Conservation (phyloP, 92 coral and sea anemone genomes). For the Epizoanthus rinbou region DNA sequence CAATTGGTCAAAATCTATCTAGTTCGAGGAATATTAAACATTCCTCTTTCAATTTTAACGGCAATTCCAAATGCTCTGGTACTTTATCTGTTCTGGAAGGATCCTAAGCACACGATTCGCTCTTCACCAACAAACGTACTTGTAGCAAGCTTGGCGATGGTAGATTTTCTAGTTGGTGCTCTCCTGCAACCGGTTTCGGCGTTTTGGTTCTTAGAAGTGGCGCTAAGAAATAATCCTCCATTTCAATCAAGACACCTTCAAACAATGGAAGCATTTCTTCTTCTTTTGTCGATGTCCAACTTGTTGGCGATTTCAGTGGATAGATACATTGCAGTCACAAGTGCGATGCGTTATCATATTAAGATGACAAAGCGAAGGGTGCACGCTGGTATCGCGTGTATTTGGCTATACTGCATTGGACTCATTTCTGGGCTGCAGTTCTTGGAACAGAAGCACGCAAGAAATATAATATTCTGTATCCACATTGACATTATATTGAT, state of each 20-base stretch:
- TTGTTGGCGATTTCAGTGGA: constrained; percentile 34
- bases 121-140: constrained; percentile 24
- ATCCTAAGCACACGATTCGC: constrained; percentile 31
- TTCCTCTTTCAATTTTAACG: constrained; percentile 19
- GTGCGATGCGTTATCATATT: constrained; percentile 11
- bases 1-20: constrained; percentile 7
- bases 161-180: constrained; percentile 33
- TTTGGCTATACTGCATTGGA: constrained; percentile 22
- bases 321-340: constrained; percentile 28
- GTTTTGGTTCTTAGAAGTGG: constrained; percentile 24
- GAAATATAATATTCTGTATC: constrained; percentile 30
- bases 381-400: neutral
- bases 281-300: constrained; percentile 24
- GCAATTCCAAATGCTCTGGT: constrained; percentile 23
- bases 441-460: neutral
- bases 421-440: constrained; percentile 29
- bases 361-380: constrained; percentile 21
- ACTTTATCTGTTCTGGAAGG: constrained; percentile 30
- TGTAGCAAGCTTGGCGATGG: constrained; percentile 12
- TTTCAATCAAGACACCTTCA: constrained; percentile 40
- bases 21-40: constrained; percentile 24
- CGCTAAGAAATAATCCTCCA: neutral
- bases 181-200: constrained; percentile 30
- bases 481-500: constrained; percentile 10
- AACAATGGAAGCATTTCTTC: constrained; percentile 24